A percentile compares a stretch with the other conserved stretches of the same genome.
These are phyloP conservation scores for Circaetus cinerascens DNA, from an alignment of 2,113 vertebrate genomes.

Conservation along the genomic window DNA sequence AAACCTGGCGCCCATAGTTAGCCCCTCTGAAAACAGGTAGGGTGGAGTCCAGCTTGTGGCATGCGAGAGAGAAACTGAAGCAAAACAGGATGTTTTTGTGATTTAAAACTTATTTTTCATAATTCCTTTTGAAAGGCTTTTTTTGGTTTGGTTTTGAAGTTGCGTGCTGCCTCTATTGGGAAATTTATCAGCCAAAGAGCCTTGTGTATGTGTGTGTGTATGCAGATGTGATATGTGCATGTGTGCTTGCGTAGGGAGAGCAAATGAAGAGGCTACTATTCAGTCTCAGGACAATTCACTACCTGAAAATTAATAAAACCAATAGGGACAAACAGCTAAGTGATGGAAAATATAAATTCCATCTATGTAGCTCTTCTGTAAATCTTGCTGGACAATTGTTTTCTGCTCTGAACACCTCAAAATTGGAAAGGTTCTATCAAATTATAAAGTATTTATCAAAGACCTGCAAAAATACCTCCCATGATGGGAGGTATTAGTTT, in stretches of 20 bases:
- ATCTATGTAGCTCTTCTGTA: not conserved
- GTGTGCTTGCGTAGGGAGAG: not conserved
- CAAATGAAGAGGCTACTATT: not conserved
- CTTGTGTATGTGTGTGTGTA: not conserved
- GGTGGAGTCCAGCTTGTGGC: not conserved
- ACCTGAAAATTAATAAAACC: not conserved
- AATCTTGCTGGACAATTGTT: not conserved
- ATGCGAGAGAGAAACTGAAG: not conserved
- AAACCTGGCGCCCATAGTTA: not conserved
- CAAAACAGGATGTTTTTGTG: conserved; percentile 59
- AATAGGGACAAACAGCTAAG: not conserved
- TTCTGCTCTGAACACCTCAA: not conserved
- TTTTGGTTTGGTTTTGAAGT: not conserved
- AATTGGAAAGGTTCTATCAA: not conserved
- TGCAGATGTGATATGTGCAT: not conserved
- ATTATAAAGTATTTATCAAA: not conserved
- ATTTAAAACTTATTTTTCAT: conserved; percentile 24
- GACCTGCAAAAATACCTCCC: not conserved
- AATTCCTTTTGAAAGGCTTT: not conserved
- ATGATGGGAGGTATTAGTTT: not conserved
- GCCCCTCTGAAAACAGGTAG: conserved; percentile 27
- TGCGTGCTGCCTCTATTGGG: not conserved
- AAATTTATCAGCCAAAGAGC: not conserved
- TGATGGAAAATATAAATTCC: not conserved
- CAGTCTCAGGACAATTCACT: not conserved